phyloP scores from a whole-genome alignment of 2,797 vertebrate species.

The Mastacembelus armatus region DNA sequence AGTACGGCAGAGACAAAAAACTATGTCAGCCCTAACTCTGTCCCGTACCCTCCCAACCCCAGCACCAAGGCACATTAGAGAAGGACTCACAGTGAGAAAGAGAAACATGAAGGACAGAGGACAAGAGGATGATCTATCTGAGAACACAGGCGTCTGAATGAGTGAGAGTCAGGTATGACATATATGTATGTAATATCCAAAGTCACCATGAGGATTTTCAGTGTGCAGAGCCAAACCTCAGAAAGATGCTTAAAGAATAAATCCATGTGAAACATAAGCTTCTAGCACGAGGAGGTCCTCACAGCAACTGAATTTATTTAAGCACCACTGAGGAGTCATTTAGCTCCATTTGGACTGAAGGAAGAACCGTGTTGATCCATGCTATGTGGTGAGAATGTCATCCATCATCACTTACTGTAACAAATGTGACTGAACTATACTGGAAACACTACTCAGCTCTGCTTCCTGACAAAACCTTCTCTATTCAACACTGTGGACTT shows the following conservation, averaged over 20 bases:
- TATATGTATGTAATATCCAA: neutral
- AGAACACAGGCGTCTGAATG: neutral
- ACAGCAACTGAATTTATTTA: no score
- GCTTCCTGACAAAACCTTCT: neutral
- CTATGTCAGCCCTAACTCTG: constrained; percentile 11
- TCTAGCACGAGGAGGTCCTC: neutral
- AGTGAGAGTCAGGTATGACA: neutral
- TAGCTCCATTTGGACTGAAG: neutral
- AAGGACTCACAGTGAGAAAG: neutral
- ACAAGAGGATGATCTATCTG: neutral
- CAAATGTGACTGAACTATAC: neutral
- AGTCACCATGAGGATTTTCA: neutral
- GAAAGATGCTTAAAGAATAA: neutral
- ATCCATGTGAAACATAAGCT: neutral
- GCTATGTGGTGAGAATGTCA: neutral
- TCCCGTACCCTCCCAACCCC: neutral
- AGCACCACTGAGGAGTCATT: no score
- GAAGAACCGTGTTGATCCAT: neutral
- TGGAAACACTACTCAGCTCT: neutral
- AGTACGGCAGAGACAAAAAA: constrained; percentile 51
- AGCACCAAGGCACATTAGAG: neutral
- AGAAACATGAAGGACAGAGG: neutral
- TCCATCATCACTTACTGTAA: neutral
- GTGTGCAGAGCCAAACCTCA: neutral
- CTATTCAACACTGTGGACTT: neutral